These are phyloP conservation scores for Mimumesa dahlbomi DNA, from an alignment of 2,888 invertebrate genomes.

Conservation along the genomic window DNA sequence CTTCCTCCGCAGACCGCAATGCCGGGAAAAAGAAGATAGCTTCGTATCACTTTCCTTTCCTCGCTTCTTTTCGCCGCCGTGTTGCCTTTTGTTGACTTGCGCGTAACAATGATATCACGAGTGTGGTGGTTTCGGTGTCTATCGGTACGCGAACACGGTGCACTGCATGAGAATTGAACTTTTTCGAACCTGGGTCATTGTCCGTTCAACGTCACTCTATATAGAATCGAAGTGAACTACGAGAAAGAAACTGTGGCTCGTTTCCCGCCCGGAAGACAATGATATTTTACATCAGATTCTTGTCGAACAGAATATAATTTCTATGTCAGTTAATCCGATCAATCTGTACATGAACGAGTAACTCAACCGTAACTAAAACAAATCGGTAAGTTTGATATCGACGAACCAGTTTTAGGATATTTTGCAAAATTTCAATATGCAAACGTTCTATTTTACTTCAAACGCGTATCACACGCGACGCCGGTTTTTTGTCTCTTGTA, in stretches of 20 bases:
- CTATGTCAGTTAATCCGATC: no score
- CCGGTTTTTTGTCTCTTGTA: conserved; percentile 32
- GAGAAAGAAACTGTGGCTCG: no score
- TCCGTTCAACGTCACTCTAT: neutral
- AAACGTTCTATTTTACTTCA: conserved; percentile 37
- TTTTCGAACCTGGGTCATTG: conserved; percentile 17
- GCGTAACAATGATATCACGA: conserved; percentile 65
- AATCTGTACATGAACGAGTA: no score
- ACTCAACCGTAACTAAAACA: no score
- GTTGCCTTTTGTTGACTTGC: conserved; percentile 44
- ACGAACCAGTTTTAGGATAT: no score
- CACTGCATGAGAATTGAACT: conserved; percentile 3
- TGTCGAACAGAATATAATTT: no score
- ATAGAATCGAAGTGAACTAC: no score
- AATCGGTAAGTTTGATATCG: no score
- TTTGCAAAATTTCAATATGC: neutral
- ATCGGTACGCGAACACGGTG: neutral
- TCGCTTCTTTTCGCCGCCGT: conserved; percentile 24
- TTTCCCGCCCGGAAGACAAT: no score
- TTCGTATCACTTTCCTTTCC: conserved; percentile 60
- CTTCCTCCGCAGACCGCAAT: conserved; percentile 66
- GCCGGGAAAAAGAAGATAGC: conserved; percentile 51
- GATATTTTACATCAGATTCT: no score
- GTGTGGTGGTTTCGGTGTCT: conserved; percentile 39
- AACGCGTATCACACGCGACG: conserved; percentile 33